Base-by-base conservation (phyloP, 2,888 invertebrate species). In the Brachypalpus laphriformis region DNA sequence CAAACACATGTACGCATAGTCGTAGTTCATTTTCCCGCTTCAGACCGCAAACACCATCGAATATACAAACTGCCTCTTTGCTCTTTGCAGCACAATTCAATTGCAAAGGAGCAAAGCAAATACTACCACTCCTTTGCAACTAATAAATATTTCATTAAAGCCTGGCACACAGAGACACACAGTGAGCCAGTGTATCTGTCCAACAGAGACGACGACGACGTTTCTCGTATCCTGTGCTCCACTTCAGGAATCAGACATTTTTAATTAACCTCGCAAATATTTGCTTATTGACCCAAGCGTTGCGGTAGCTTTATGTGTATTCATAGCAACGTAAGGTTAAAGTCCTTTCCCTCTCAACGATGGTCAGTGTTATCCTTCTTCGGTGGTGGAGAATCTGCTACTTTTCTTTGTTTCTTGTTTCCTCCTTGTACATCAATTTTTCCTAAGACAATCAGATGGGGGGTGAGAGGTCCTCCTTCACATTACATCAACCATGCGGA, bases 231-330 rank as follows among this genome's bases (percentile, higher is more conserved):
- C 34, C 47, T 74, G 42, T 31, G 34, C 65, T 51, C 49, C 57
- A 59, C 74, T 47, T 72, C 68, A 34, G 66, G 77, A 87, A 87
- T 87, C 86, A 85, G 87, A 88, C 86, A 74, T 88, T 88, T 87
- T 88, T 88, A 88, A 88, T 88, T 88, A 88, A 87, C 87, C 87
- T 80, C 65, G 85, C 86, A 88, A 88, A 87, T 85, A 88, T 88
- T 87, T 87, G 87, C 85, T 85, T 87, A 87, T 87, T 87, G 85
- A 87, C 78, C 86, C 82, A 82, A 87, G 72, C 63, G 57, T 63
- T 80, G 68, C 59, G 47, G 80, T 74, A 65, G 78, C 74, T 42
- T 76, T 74, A 83, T 77, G 77, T 70, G 72, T 86, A 75, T 77
- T 66, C 56, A 47, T 11, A 37, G 18, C 31, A n/a, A 56, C 57